Evolutionary conservation across 1,140 invertebrate genomes (phyloP).

Genomic region (Cepaea nemoralis): DNA sequence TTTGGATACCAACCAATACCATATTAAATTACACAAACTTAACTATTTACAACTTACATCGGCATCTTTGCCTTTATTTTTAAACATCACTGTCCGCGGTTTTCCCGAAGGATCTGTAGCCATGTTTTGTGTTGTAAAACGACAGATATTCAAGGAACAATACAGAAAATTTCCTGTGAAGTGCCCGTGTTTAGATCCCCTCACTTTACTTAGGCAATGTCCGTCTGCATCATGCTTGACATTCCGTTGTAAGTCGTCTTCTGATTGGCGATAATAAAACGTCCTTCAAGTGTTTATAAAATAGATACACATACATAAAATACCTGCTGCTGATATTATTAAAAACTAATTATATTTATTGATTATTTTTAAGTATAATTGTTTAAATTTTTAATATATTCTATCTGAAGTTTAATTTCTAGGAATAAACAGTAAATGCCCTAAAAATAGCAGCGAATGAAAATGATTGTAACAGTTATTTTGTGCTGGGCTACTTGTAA

Average conservation of each 20-base stretch:
- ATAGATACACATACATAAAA: neutral
- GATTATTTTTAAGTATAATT: neutral
- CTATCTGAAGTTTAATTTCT: neutral
- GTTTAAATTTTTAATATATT: neutral
- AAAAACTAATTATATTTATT: neutral
- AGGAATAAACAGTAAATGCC: neutral
- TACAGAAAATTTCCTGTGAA: neutral
- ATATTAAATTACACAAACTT: too few relatives aligned
- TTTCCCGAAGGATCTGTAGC: constrained; percentile 52
- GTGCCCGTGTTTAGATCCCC: neutral
- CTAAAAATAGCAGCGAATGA: constrained; percentile 7
- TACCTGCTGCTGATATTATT: neutral
- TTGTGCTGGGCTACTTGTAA: too few relatives aligned
- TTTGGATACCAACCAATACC: too few relatives aligned
- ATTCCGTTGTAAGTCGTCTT: neutral
- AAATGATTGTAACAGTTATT: neutral
- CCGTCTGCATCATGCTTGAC: constrained; percentile 37
- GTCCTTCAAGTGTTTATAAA: neutral
- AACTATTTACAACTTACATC: constrained; percentile 84
- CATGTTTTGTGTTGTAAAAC: constrained; percentile 34
- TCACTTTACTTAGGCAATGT: constrained; percentile 12
- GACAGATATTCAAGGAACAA: neutral
- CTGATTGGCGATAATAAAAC: neutral
- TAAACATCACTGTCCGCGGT: constrained; percentile 87
- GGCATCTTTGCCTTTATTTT: constrained; percentile 97